phyloP scores from a whole-genome alignment of 2,797 vertebrate genomes.

The Xenentodon cancila region DNA sequence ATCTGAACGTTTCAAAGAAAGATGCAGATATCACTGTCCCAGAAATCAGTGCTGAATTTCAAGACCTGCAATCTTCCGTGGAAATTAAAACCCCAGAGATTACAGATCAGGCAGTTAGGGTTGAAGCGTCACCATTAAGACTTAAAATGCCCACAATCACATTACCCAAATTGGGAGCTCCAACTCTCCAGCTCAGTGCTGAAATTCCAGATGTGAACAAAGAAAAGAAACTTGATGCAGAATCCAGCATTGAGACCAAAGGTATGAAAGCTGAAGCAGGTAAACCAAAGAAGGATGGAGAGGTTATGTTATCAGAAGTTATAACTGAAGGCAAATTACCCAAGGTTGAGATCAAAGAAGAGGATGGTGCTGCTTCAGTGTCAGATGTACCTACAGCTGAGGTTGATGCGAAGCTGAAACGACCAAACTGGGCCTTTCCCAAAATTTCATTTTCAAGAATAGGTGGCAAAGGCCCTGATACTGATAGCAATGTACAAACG shows the following conservation, averaged over 20 bases:
- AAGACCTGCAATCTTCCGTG: constrained; percentile 28
- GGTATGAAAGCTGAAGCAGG: constrained; percentile 17
- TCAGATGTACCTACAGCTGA: constrained; percentile 33
- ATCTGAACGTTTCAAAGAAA: constrained; percentile 39
- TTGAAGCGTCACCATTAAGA: constrained; percentile 40
- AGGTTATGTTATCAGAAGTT: constrained; percentile 25
- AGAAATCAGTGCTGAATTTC: constrained; percentile 29
- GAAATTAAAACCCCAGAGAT: constrained; percentile 38
- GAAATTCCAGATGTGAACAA: constrained; percentile 44
- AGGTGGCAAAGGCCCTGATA: constrained; percentile 21
- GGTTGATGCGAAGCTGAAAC: constrained; percentile 35
- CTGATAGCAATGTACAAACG: constrained; percentile 36
- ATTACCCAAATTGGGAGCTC: constrained; percentile 52
- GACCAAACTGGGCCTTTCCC: constrained; percentile 49
- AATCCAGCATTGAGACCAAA: constrained; percentile 4
- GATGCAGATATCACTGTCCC: constrained; percentile 45
- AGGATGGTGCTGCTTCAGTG: constrained; percentile 3
- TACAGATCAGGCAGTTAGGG: constrained; percentile 12
- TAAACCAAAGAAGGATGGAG: constrained; percentile 26
- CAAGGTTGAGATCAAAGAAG: constrained; percentile 26
- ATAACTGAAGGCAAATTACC: constrained; percentile 18
- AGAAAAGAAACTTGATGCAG: constrained; percentile 26
- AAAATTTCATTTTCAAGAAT: constrained; percentile 12
- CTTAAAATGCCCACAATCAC: constrained; percentile 49
- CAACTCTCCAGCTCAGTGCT: constrained; percentile 15